Base-by-base conservation (phyloP, 2,888 invertebrate species). In the Caenorhabditis sp. region DNA sequence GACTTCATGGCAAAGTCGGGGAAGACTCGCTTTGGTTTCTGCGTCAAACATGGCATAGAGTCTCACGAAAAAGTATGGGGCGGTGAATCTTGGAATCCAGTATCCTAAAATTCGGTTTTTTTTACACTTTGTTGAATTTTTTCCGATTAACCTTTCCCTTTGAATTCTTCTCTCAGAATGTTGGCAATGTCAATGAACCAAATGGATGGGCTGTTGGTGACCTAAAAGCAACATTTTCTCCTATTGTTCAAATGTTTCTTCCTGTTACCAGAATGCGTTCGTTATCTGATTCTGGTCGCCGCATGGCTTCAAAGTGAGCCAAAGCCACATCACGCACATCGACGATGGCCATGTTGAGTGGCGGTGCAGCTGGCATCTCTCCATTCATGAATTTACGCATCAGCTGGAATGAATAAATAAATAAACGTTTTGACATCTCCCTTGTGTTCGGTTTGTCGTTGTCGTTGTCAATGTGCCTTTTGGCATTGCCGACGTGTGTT, bases 251-350 rank as follows among this genome's bases (percentile, higher is more conserved):
- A 18, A 35, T 47, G 13, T 62, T 58, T 64, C 18, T 37, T 15
- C 6, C 4, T 18, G 62, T 68, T 74, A 85, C 83, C 67, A 91
- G 72, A 81, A 93, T 93, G 40, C 93, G 91, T 64, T 92, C 84
- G 89, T 93, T 93, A 80, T 92, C 93, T 40, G 93, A 93, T 79
- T 92, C 92, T 6, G 92, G 90, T 40, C 90, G 80, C 4, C 92
- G 56, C 92, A 94, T 92, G 55, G 93, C 93, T 87, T 92, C 92
- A 67, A 93, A 89, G 88, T 94, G 93, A 1, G 93, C 93, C 15
- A 78, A 56, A 20, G 93, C 93, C 2, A 94, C 94, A 88, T 94
- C 94, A 53, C 94, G 89, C 2, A 94, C 94, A 88, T 94, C 94
- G 74, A 93, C 92, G 37, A 93, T 84, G 11, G 92, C 91, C 83